phyloP scores from a whole-genome alignment of 2,888 invertebrate species.

The Deilephila porcellus region DNA sequence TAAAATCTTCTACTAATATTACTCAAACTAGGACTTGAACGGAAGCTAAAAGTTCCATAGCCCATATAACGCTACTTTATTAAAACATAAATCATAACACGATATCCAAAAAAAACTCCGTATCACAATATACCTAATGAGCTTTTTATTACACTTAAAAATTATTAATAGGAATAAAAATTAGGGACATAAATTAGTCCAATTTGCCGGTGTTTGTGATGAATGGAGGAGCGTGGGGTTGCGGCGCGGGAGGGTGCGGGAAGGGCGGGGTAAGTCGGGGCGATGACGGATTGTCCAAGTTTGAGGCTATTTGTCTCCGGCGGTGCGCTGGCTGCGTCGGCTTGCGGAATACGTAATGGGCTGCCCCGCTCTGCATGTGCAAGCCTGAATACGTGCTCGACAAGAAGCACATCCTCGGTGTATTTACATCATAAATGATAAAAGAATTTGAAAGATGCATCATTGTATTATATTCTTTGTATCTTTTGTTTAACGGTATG shows the following conservation, averaged over 20 bases:
- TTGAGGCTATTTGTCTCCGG: slow-evolving; percentile 23
- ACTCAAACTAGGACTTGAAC: too few relatives aligned
- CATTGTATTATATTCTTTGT: too few relatives aligned
- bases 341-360: slow-evolving; percentile 13
- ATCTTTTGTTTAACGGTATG: too few relatives aligned
- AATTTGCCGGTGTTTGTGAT: slow-evolving; percentile 23
- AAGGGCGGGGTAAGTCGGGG: background rate
- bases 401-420: background rate
- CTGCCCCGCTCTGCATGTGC: background rate
- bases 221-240: background rate
- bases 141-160: slow-evolving; percentile 9
- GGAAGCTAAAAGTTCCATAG: too few relatives aligned
- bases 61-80: background rate
- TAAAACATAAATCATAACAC: background rate
- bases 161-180: background rate
- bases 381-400: background rate
- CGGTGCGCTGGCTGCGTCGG: background rate
- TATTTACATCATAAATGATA: too few relatives aligned
- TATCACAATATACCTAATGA: slow-evolving; percentile 7
- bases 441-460: too few relatives aligned
- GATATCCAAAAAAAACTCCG: background rate
- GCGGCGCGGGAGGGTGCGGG: background rate
- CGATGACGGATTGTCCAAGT: slow-evolving; percentile 26
- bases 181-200: slow-evolving; percentile 20
- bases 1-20: too few relatives aligned